phyloP scores from a whole-genome alignment of 2,888 invertebrate genomes.

The Falcaria lacertinaria region DNA sequence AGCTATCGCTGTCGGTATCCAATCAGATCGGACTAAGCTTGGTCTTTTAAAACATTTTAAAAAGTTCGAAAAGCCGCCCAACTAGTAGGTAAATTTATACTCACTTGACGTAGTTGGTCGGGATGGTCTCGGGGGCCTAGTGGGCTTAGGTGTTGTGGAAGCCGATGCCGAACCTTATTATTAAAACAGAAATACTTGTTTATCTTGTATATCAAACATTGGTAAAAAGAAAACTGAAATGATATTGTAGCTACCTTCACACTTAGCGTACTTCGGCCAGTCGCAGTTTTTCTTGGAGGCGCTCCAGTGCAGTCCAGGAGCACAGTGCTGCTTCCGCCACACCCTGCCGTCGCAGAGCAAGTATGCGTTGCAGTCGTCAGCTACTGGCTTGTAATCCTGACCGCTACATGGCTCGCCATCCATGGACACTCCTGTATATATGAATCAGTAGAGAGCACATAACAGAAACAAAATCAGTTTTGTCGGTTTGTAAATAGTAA shows the following conservation, averaged over 20 bases:
- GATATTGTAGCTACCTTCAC: too few relatives aligned
- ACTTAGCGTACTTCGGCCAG: conserved; percentile 88
- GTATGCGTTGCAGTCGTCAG: conserved; percentile 86
- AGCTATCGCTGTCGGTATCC: too few relatives aligned
- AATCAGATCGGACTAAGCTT: too few relatives aligned
- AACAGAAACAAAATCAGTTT: too few relatives aligned
- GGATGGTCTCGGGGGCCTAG: conserved; percentile 36
- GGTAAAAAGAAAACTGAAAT: too few relatives aligned
- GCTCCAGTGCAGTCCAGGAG: conserved; percentile 92
- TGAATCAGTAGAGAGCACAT: too few relatives aligned
- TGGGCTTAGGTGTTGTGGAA: conserved; percentile 45
- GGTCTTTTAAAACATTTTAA: too few relatives aligned
- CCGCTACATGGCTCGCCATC: conserved; percentile 47
- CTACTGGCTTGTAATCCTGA: conserved; percentile 77
- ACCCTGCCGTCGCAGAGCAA: conserved; percentile 86
- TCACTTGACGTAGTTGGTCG: conserved; percentile 38
- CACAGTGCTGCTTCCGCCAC: conserved; percentile 84
- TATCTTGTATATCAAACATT: not conserved
- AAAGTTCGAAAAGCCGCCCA: too few relatives aligned
- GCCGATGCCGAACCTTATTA: conserved; percentile 34
- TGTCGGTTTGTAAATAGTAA: too few relatives aligned
- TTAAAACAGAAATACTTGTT: conserved; percentile 7
- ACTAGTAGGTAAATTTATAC: too few relatives aligned
- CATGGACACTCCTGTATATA: conserved; percentile 23
- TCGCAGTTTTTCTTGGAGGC: conserved; percentile 84